Conservation (phyloP, 2,888 invertebrate genomes). For the Drosophila anomalata region DNA sequence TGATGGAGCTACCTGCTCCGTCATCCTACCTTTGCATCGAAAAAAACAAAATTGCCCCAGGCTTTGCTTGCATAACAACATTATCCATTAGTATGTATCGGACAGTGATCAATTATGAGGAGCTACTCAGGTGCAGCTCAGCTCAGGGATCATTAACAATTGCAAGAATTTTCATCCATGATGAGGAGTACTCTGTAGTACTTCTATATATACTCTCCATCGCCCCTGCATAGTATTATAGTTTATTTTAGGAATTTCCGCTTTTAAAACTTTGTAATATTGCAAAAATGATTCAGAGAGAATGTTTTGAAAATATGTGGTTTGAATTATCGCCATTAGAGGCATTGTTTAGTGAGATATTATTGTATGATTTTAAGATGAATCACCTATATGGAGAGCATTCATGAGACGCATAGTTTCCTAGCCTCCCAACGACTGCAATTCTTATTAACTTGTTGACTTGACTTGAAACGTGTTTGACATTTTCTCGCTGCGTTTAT, state of each 20-base stretch:
- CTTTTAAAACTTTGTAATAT: neutral
- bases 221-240: neutral
- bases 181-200: neutral
- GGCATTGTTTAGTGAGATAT: too few relatives aligned
- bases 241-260: neutral
- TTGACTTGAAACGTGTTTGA: constrained; percentile 69
- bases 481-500: constrained; percentile 61
- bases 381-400: constrained; percentile 15
- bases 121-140: constrained; percentile 15
- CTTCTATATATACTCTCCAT: neutral
- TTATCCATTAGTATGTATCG: constrained; percentile 27
- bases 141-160: constrained; percentile 4
- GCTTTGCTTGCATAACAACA: constrained; percentile 29
- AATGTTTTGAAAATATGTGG: too few relatives aligned
- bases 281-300: neutral
- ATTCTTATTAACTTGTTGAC: constrained; percentile 65
- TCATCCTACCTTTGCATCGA: constrained; percentile 21
- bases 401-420: constrained; percentile 13
- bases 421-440: constrained; percentile 16
- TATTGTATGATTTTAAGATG: too few relatives aligned
- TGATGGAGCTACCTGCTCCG: constrained; percentile 35
- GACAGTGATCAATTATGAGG: constrained; percentile 27
- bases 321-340: too few relatives aligned
- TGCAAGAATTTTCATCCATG: constrained; percentile 1
- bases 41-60: constrained; percentile 1